A percentile compares a stretch with the other conserved stretches of the same genome.
phyloP scores from a whole-genome alignment of 64 coral and sea anemone species.

The Pocillopora verrucosa region DNA sequence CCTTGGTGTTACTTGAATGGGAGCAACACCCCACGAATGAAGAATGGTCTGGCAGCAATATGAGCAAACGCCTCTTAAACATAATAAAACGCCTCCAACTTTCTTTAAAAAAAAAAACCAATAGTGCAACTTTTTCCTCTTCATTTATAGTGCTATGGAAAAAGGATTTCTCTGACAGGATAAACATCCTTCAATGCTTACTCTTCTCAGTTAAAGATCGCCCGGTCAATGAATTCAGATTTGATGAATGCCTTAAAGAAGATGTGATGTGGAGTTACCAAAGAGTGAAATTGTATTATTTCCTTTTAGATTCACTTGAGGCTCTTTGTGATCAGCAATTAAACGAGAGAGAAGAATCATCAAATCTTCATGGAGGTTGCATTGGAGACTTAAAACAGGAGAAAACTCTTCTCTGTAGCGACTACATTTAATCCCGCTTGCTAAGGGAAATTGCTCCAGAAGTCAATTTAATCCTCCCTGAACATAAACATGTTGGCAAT shows the following conservation, averaged over 20 bases:
- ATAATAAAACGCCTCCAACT: slow-evolving; percentile 5
- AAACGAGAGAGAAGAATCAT: not conserved
- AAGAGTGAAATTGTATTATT: not conserved
- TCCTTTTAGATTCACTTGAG: not conserved
- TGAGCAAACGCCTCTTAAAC: slow-evolving; percentile 13
- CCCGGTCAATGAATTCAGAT: not conserved
- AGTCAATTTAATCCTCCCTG: not conserved
- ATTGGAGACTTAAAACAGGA: not conserved
- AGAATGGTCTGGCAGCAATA: slow-evolving; percentile 15
- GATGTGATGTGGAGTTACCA: not conserved
- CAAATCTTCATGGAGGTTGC: not conserved
- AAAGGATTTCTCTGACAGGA: not conserved
- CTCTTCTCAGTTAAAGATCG: not conserved
- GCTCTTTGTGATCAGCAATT: not conserved
- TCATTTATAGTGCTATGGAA: not conserved
- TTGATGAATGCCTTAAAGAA: slow-evolving; percentile 11
- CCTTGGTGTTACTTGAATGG: slow-evolving; percentile 43
- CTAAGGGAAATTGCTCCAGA: not conserved
- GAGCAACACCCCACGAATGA: not conserved
- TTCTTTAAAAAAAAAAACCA: not conserved
- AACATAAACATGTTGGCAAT: not conserved
- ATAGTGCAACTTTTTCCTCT: slow-evolving; percentile 33
- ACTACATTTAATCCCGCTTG: not conserved
- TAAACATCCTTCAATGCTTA: not conserved
- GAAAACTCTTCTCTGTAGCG: not conserved